Conservation (phyloP, 2,888 invertebrate genomes). For the Rhamphomyia laevipes region DNA sequence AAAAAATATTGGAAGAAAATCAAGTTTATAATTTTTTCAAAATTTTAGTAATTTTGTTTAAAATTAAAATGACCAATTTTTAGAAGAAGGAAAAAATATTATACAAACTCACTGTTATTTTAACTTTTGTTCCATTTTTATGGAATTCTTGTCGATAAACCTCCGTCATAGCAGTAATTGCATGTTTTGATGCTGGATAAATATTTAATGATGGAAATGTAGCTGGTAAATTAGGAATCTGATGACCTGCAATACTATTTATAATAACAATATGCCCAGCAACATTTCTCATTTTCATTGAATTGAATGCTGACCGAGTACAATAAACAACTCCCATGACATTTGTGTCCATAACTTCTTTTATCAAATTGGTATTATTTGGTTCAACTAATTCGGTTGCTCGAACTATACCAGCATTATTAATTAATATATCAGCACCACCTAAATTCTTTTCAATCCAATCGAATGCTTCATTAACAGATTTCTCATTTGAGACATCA, state of each 20-base stretch:
- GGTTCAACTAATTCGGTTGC: conserved; percentile 2
- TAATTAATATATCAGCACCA: conserved; percentile 45
- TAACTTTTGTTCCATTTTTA: conserved; percentile 27
- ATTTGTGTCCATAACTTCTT: conserved; percentile 38
- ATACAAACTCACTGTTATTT: conserved; percentile 30
- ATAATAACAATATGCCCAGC: conserved; percentile 41
- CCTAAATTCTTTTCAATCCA: conserved; percentile 40
- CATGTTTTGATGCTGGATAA: conserved; percentile 31
- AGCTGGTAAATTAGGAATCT: conserved; percentile 18
- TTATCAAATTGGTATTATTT: conserved; percentile 22
- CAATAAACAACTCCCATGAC: conserved; percentile 38
- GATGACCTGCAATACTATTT: conserved; percentile 33
- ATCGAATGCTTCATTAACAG: conserved; percentile 41
- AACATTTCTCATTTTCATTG: conserved; percentile 34
- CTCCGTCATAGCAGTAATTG: conserved; percentile 32
- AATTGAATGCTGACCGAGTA: conserved; percentile 38
- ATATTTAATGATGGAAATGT: conserved; percentile 27
- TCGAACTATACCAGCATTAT: conserved; percentile 40
- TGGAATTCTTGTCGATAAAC: conserved; percentile 31
- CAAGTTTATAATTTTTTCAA: too few species aligned
- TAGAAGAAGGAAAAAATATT: too few species aligned
- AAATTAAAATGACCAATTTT: too few species aligned
- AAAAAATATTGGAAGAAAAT: too few species aligned
- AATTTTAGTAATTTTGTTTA: too few species aligned
- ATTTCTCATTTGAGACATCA: conserved; percentile 42